These are phyloP conservation scores for Ptyas mucosa DNA, from an alignment of 2,113 vertebrate genomes.

Conservation along the genomic window DNA sequence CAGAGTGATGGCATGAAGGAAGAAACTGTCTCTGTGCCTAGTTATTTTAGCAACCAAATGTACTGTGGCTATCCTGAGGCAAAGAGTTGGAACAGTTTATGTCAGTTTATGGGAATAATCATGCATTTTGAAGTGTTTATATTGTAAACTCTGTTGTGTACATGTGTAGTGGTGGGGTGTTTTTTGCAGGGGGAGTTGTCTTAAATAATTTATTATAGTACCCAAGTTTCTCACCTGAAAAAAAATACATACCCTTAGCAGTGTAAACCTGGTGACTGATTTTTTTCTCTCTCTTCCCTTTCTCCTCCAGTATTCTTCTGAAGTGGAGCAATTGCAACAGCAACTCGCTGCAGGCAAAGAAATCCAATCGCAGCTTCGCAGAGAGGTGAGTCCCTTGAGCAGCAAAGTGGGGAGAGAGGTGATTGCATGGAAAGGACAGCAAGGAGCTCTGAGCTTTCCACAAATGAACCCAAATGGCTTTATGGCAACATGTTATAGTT, in stretches of 20 bases:
- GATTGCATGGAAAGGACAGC: not conserved
- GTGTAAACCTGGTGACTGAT: not conserved
- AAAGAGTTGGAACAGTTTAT: not conserved
- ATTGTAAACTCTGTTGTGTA: not conserved
- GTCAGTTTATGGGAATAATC: not conserved
- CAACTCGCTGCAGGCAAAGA: conserved; percentile 74
- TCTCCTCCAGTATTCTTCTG: conserved; percentile 66
- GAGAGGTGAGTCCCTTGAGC: conserved; percentile 69
- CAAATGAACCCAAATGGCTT: not conserved
- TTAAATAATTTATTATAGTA: not conserved
- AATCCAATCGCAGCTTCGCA: conserved; percentile 68
- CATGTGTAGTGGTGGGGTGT: not conserved
- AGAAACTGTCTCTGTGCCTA: no score
- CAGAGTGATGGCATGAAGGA: no score
- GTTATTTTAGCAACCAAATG: not conserved
- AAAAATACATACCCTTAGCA: not conserved
- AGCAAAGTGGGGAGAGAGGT: not conserved
- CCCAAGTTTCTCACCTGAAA: not conserved
- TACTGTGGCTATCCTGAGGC: not conserved
- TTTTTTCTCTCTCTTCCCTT: not conserved
- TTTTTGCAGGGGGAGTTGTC: not conserved
- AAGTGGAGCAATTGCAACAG: conserved; percentile 84
- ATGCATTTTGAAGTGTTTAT: not conserved
- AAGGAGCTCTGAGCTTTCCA: not conserved
- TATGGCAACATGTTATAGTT: not conserved